phyloP scores from a whole-genome alignment of 1,140 invertebrate species.

The Grapholita molesta region DNA sequence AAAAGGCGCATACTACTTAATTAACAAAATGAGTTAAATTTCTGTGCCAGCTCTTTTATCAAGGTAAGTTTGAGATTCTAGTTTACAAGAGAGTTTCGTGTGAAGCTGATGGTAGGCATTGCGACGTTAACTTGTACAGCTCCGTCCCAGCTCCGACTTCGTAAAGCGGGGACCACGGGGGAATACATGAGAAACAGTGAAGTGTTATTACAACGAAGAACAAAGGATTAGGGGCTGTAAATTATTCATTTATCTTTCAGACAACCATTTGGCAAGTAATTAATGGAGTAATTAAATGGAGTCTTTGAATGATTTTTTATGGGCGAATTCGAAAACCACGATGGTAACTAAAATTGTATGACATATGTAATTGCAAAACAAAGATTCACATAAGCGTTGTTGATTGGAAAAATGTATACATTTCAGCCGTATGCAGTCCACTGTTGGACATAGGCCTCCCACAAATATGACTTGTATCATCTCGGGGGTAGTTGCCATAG shows the following conservation, averaged over 20 bases:
- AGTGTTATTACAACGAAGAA: neutral
- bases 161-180: neutral
- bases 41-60: neutral
- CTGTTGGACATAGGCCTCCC: no score
- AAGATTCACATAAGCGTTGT: no score
- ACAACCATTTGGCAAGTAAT: neutral
- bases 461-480: no score
- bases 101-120: neutral
- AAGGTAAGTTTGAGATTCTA: neutral
- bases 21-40: slow-evolving; percentile 7
- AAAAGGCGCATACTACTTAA: neutral
- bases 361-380: no score
- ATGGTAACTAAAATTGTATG: no score
- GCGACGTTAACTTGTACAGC: neutral
- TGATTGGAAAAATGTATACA: no score
- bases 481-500: no score
- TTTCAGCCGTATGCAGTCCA: no score
- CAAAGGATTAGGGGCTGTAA: neutral
- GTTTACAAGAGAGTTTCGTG: neutral
- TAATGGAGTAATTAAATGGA: no score
- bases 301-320: no score
- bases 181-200: neutral
- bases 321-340: no score
- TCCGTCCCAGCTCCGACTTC: no score
- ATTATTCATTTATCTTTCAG: neutral